phyloP scores from a whole-genome alignment of 1,140 invertebrate genomes.

The Wiebesia pumilae region DNA sequence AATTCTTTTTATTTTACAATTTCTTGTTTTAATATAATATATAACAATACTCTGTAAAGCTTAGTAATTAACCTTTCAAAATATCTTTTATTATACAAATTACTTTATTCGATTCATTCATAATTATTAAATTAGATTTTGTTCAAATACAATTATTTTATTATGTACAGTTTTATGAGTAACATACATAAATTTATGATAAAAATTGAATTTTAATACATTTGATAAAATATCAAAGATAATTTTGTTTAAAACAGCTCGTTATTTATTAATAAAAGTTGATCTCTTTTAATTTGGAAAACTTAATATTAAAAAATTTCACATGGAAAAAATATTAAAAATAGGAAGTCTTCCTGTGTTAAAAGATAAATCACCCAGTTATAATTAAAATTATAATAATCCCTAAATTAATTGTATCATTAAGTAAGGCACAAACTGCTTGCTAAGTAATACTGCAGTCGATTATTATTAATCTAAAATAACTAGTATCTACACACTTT shows the following conservation, averaged over 20 bases:
- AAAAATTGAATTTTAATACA: not conserved
- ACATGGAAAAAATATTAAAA: no score
- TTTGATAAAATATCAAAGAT: not conserved
- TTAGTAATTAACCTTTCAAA: not conserved
- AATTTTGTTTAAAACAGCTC: not conserved
- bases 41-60: not conserved
- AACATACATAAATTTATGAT: not conserved
- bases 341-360: no score
- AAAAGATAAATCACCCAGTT: no score
- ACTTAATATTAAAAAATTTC: no score
- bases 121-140: not conserved
- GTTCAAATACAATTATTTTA: no score
- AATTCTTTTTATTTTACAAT: not conserved
- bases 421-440: slow-evolving; percentile 51
- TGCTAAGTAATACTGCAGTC: slow-evolving; percentile 51
- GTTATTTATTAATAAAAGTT: not conserved
- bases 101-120: not conserved
- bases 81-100: not conserved
- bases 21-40: not conserved
- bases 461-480: slow-evolving; percentile 32
- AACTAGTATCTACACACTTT: slow-evolving; percentile 9
- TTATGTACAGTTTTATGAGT: not conserved
- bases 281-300: no score
- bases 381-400: not conserved
- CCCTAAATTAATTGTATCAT: slow-evolving; percentile 21